phyloP scores from a whole-genome alignment of 2,888 invertebrate species.

The Agapetus fuscipes region DNA sequence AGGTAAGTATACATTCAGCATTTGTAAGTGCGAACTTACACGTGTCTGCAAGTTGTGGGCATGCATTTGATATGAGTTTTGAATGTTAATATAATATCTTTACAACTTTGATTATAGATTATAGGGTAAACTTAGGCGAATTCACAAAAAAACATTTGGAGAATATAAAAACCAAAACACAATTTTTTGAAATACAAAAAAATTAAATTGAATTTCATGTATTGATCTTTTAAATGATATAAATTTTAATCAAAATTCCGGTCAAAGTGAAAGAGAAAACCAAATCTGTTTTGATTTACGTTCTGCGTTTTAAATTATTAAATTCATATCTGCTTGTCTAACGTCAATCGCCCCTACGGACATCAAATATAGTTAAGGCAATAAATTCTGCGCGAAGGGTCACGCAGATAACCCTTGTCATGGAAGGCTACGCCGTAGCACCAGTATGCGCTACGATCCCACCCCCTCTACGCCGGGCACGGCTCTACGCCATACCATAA shows the following conservation, averaged over 20 bases:
- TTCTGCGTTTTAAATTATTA: too few relatives aligned
- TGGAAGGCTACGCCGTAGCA: slow-evolving; percentile 5
- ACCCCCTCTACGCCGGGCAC: slow-evolving; percentile 1
- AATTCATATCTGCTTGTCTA: background rate
- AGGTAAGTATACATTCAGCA: too few relatives aligned
- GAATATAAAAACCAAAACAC: too few relatives aligned
- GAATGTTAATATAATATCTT: too few relatives aligned
- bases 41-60: too few relatives aligned
- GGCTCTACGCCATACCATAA: slow-evolving; percentile 1
- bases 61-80: too few relatives aligned
- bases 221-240: too few relatives aligned
- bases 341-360: slow-evolving; percentile 8
- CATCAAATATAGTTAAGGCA: slow-evolving; percentile 14
- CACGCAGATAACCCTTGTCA: slow-evolving; percentile 17
- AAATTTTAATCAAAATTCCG: background rate
- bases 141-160: too few relatives aligned
- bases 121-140: too few relatives aligned
- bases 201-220: background rate
- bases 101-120: too few relatives aligned
- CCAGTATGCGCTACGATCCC: background rate
- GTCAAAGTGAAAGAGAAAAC: background rate
- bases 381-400: slow-evolving; percentile 11
- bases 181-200: too few relatives aligned
- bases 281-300: background rate
- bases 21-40: too few relatives aligned